phyloP scores from a whole-genome alignment of 2,113 vertebrate species.

The Platichthys stellatus region DNA sequence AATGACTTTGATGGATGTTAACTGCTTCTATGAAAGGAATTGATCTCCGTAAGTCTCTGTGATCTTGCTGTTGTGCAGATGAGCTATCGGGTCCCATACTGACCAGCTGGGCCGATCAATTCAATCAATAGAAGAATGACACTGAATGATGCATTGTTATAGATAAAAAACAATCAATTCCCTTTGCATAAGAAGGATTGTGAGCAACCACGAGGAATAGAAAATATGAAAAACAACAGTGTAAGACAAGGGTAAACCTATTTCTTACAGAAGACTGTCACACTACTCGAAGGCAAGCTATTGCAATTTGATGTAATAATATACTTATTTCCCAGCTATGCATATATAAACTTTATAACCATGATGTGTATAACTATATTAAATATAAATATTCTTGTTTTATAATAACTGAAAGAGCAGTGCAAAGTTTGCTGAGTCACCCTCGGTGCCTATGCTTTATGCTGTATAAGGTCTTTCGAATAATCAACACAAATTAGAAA shows the following conservation, averaged over 20 bases:
- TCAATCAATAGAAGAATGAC: constrained; percentile 76
- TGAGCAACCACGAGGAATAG: not conserved
- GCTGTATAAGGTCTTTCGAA: constrained; percentile 16
- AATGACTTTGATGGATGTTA: constrained; percentile 60
- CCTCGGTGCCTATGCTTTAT: constrained; percentile 3
- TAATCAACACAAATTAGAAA: constrained; percentile 37
- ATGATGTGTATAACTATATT: not conserved
- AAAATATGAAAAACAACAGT: not conserved
- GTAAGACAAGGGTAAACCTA: not conserved
- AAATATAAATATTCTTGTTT: not conserved
- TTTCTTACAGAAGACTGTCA: not conserved
- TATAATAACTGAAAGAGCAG: constrained; percentile 6
- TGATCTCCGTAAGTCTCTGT: constrained; percentile 49
- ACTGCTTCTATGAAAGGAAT: constrained; percentile 56
- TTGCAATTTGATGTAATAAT: not conserved
- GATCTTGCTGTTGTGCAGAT: constrained; percentile 65
- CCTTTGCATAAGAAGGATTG: constrained; percentile 38
- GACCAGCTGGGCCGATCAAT: constrained; percentile 76
- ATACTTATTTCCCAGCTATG: not conserved
- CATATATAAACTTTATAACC: not conserved
- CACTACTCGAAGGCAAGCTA: not conserved
- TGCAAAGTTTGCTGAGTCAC: constrained; percentile 19
- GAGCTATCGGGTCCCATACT: constrained; percentile 51
- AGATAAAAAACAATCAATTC: constrained; percentile 70
- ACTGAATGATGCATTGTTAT: constrained; percentile 73